phyloP scores from a whole-genome alignment of 2,888 invertebrate genomes.

The Spicauda simplicius region DNA sequence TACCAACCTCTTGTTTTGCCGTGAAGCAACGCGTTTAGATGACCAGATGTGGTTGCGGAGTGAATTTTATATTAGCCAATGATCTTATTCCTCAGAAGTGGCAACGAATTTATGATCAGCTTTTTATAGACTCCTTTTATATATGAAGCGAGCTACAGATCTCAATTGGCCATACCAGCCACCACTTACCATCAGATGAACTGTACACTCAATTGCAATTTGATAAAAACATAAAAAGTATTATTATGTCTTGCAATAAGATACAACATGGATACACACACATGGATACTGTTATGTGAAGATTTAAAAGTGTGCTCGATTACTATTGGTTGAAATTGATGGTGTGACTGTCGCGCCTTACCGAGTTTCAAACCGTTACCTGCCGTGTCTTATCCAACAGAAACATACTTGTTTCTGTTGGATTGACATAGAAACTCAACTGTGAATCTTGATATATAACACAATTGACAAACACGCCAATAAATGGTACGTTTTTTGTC shows the following conservation, averaged over 20 bases:
- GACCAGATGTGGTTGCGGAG: background rate
- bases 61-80: no score
- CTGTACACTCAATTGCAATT: no score
- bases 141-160: no score
- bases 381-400: background rate
- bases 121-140: no score
- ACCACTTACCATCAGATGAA: no score
- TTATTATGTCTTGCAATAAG: background rate
- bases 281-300: background rate
- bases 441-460: background rate
- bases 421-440: background rate
- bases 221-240: no score
- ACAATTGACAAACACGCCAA: background rate
- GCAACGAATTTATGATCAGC: no score
- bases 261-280: background rate
- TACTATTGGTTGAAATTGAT: slow-evolving; percentile 60
- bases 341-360: slow-evolving; percentile 63
- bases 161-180: no score
- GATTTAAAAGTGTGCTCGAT: slow-evolving; percentile 23
- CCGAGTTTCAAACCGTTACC: slow-evolving; percentile 35
- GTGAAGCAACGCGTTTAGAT: no score
- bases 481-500: background rate
- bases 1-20: no score
- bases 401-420: no score
- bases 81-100: no score